Evolutionary conservation across 2,113 vertebrate species (phyloP), one percentile per base, ranked within the genome.

Genomic region (Manacus vitellinus): DNA sequence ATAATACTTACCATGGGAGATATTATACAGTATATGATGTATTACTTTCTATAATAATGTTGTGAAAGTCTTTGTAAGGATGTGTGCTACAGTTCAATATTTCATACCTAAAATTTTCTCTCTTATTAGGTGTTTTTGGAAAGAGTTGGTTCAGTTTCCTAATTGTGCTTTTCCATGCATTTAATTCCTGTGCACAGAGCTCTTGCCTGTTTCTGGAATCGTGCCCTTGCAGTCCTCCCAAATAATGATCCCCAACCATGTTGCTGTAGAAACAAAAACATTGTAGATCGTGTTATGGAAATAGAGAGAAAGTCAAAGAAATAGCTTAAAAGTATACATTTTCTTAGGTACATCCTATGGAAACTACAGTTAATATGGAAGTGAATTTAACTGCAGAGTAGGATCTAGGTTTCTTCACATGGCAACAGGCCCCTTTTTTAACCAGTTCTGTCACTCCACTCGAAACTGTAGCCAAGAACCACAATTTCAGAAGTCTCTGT

Each of bases 191-290:
- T 46, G 14, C 37, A 27, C 7, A 41, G 54, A 72, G 19, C 49
- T 79, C 30, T 37, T 84, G 30, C 39, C 17, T 56, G 30, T 33
- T 54, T 83, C 67, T 95, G 68, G 41, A 92, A 80, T 46, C 49
- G n/a, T 83, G 46, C 73, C 56, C 63, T 89, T 10, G 0, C 16
- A 85, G 37, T 35, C 70, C 44, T 74, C 83, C 47, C 52, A 81
- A 44, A 46, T 49, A 54, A 56, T 47, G 37, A 46, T 54, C 43
- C 30, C 21, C 59, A 77, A 39, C 37, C 5, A 3, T 18, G 37
- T 77, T 93, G 71, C 85, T 85, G 66, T 84, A 78, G 77, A 88
- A 96, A 79, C 25, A 56, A 85, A 88, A 93, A 44, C 51, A 89
- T 19, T 77, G 79, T 51, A 56, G 43, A 39, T 27, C 9, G 7